Percentiles rank a stretch among this genome's conserved stretches.
Conservation (phyloP, 2,888 invertebrate species). For the Ceraclea dissimilis region DNA sequence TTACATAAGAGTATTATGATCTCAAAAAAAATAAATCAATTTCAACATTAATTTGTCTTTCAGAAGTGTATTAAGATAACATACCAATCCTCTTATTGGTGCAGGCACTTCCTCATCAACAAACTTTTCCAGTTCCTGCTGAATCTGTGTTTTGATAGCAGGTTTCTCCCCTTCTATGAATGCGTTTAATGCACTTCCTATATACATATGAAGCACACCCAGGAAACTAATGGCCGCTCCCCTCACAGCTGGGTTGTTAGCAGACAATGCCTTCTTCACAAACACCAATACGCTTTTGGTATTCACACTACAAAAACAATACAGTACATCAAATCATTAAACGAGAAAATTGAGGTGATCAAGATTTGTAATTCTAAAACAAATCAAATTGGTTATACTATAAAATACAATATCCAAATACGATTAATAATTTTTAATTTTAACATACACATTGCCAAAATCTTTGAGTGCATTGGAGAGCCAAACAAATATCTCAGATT, state of each 20-base stretch:
- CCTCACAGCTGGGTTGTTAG: conserved; percentile 79
- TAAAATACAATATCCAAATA: no score
- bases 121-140: conserved; percentile 77
- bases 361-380: no score
- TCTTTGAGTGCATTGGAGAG: conserved; percentile 69
- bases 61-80: background rate
- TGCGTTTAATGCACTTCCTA: conserved; percentile 65
- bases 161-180: conserved; percentile 86
- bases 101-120: conserved; percentile 63
- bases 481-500: conserved; percentile 80
- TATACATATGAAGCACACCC: conserved; percentile 73
- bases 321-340: no score
- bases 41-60: no score
- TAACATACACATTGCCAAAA: conserved; percentile 76
- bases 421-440: no score
- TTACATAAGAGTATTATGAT: background rate
- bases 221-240: conserved; percentile 66
- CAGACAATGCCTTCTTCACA: conserved; percentile 74
- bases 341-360: background rate
- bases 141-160: conserved; percentile 74
- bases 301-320: conserved; percentile 53
- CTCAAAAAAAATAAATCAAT: background rate
- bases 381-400: no score
- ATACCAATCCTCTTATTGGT: conserved; percentile 55
- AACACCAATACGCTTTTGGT: conserved; percentile 67